Evolutionary conservation across 2,888 invertebrate species (phyloP), one percentile per base, ranked within the genome.

Genomic region (Eupithecia exiguata): DNA sequence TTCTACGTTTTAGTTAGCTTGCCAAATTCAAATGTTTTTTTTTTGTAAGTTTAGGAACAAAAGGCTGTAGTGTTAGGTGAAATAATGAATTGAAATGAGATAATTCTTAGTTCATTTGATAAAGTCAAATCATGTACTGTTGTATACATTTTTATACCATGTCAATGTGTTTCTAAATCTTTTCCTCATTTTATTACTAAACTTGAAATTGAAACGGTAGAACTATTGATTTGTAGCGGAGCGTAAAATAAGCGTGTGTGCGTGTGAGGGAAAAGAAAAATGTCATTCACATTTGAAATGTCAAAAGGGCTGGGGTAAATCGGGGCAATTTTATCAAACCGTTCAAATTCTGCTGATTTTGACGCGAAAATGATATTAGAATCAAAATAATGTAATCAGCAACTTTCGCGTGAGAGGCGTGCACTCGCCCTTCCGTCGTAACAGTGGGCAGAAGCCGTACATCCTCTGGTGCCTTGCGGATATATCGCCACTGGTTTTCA

Each of bases 301-400:
- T 92, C 93, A 92, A 87, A 88, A 88, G 91, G 91, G 89, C 87
- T 89, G 87, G 88, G 87, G 85, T 84, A 30, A 83, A 86, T 82
- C 84, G 78, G 84, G 85, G 81, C 78, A 84, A 86, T 81, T 87
- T 87, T 82, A 87, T 80, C 83, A 84, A 82, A 84, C 80, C 82
- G 81, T 79, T 80, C 78, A 78, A 86, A 86, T 85, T 85, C 84
- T 79, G 79, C 80, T 81, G 83, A 86, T 90, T 86, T 81, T 77
- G 80, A 82, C 79, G 82, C 86, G 85, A 85, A 88, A 87, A 84
- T 83, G 85, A 85, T 84, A 83, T 84, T 86, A 84, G 82, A 76
- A 81, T 75, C 81, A 82, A 79, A 86, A 92, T 86, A 91, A 93
- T 93, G 92, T 91, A 88, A 91, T 88, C 84, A 83, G 82, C 80